phyloP scores from a whole-genome alignment of 2,113 vertebrate species.

The Mastomys natalensis region DNA sequence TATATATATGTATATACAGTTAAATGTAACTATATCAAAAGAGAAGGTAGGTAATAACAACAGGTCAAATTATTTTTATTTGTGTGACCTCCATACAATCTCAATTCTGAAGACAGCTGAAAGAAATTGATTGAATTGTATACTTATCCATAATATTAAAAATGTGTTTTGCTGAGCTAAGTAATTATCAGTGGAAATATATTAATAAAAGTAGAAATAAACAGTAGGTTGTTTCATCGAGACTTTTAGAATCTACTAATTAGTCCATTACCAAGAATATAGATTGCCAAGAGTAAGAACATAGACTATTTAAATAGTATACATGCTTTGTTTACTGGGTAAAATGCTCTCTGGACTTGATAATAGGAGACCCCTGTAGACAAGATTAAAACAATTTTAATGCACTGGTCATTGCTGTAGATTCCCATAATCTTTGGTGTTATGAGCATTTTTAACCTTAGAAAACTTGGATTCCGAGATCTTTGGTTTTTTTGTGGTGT shows the following conservation, averaged over 20 bases:
- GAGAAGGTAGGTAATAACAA: neutral
- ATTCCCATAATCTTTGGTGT: neutral
- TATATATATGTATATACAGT: too few species aligned
- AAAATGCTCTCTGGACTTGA: neutral
- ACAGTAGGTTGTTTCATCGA: neutral
- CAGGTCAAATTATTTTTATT: neutral
- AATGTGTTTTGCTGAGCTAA: neutral
- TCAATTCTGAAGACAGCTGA: neutral
- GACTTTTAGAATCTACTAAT: neutral
- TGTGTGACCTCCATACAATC: neutral
- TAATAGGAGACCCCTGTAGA: neutral
- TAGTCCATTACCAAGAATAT: neutral
- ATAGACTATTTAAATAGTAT: neutral
- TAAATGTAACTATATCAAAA: neutral
- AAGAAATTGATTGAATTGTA: neutral
- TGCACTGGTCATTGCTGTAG: neutral
- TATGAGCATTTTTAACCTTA: neutral
- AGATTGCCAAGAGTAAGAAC: too few species aligned
- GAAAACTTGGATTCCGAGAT: neutral
- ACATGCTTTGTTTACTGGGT: neutral
- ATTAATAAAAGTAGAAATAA: neutral
- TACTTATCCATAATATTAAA: neutral
- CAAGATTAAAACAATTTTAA: neutral
- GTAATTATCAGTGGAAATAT: neutral
- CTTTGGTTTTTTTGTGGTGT: neutral